Evolutionary conservation across 2,888 invertebrate species (phyloP).

Genomic region (Diaprepes abbreviatus): DNA sequence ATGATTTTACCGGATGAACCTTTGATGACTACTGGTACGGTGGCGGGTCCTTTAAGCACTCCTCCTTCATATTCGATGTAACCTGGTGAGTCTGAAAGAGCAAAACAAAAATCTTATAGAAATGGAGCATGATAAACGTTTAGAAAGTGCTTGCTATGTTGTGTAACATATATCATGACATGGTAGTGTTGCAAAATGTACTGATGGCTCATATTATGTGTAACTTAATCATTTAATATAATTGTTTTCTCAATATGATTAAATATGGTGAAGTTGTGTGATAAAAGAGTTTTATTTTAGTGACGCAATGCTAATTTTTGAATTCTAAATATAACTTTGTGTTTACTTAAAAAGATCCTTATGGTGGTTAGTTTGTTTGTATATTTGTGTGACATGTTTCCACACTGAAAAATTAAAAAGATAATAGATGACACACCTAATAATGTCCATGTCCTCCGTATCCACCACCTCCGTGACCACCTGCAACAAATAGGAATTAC

Average conservation of each 20-base stretch:
- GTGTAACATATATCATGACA: too few relatives aligned
- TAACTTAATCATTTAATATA: not conserved
- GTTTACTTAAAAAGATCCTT: too few relatives aligned
- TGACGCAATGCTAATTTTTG: too few relatives aligned
- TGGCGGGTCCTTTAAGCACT: constrained; percentile 57
- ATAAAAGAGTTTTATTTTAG: too few relatives aligned
- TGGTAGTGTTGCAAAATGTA: not conserved
- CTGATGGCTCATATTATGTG: too few relatives aligned
- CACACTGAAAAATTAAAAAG: constrained; percentile 39
- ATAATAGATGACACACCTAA: constrained; percentile 48
- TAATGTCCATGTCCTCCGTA: constrained; percentile 45
- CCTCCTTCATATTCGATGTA: constrained; percentile 53
- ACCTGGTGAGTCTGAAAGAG: constrained; percentile 37
- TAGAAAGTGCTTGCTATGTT: too few relatives aligned
- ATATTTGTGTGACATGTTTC: not conserved
- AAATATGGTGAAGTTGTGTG: too few relatives aligned
- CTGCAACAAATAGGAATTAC: constrained; percentile 12
- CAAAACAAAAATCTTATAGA: not conserved
- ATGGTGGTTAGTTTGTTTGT: not conserved
- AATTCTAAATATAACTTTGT: too few relatives aligned
- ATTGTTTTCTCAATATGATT: not conserved
- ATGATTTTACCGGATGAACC: constrained; percentile 59
- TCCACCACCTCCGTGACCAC: constrained; percentile 46
- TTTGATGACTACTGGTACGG: constrained; percentile 58
- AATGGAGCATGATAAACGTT: too few relatives aligned